phyloP scores from a whole-genome alignment of 2,888 invertebrate species.

The Cryptus viduatorius region DNA sequence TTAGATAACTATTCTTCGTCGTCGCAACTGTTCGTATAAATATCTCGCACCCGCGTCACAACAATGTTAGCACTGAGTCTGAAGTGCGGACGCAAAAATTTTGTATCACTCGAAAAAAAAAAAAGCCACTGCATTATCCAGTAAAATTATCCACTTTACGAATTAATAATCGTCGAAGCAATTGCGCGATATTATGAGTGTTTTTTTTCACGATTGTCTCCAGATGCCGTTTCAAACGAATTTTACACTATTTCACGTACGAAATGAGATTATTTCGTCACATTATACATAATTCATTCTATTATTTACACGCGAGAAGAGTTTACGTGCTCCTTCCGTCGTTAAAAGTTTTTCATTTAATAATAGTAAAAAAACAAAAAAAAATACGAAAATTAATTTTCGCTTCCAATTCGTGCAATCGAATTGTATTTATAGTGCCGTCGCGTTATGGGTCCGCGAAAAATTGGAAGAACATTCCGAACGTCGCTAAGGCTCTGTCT shows the following conservation, averaged over 20 bases:
- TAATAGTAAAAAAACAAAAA: slow-evolving; percentile 58
- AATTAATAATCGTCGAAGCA: slow-evolving; percentile 28
- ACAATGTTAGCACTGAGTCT: slow-evolving; percentile 19
- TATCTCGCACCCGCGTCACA: slow-evolving; percentile 33
- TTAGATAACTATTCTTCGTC: neutral
- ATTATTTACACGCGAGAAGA: slow-evolving; percentile 66
- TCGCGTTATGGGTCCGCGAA: slow-evolving; percentile 52
- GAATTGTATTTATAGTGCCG: slow-evolving; percentile 46
- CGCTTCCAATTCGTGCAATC: slow-evolving; percentile 38
- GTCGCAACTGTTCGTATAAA: slow-evolving; percentile 36
- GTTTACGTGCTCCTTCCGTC: slow-evolving; percentile 39
- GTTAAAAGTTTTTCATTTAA: slow-evolving; percentile 55
- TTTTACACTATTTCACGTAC: slow-evolving; percentile 40
- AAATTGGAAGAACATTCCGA: slow-evolving; percentile 76
- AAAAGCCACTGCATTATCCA: slow-evolving; percentile 1
- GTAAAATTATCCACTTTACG: slow-evolving; percentile 36
- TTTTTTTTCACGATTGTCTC: neutral
- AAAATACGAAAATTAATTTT: slow-evolving; percentile 64
- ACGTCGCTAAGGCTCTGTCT: slow-evolving; percentile 62
- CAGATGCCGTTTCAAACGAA: slow-evolving; percentile 1
- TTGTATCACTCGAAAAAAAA: neutral
- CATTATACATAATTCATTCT: slow-evolving; percentile 63
- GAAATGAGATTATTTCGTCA: slow-evolving; percentile 45
- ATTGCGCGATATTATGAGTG: slow-evolving; percentile 12
- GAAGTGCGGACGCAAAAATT: slow-evolving; percentile 37